Conservation (phyloP, 2,888 invertebrate species). For the Luperina testacea region DNA sequence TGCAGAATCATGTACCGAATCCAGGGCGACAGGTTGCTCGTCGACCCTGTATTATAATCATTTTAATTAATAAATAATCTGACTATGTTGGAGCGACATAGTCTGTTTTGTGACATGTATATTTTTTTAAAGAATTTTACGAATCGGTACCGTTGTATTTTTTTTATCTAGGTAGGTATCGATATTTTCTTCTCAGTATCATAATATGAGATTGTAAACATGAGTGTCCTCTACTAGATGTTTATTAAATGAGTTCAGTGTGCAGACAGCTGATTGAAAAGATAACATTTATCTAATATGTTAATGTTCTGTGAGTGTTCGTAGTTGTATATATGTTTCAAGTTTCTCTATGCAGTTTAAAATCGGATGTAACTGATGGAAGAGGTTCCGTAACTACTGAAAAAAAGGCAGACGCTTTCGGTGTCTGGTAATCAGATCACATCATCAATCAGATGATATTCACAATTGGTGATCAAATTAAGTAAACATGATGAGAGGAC, state of each 20-base stretch:
- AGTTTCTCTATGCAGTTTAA: neutral
- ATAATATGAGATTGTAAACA: neutral
- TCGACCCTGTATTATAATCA: neutral
- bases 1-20: neutral
- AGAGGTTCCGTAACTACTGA: conserved; percentile 1
- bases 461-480: neutral
- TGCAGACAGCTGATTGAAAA: conserved; percentile 40
- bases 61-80: neutral
- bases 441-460: neutral
- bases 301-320: conserved; percentile 21
- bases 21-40: neutral
- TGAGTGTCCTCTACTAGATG: conserved; percentile 12
- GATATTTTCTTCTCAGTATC: neutral
- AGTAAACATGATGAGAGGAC: neutral
- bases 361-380: neutral
- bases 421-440: neutral
- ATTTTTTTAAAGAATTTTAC: neutral
- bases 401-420: neutral
- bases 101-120: neutral
- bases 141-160: neutral
- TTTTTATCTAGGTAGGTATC: neutral
- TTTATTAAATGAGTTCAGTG: conserved; percentile 47
- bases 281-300: conserved; percentile 48
- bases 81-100: too few species aligned
- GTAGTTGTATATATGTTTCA: neutral